Evolutionary conservation across 2,113 vertebrate genomes (phyloP), one percentile per base, ranked within the genome.

Genomic region (Lepus americanus): DNA sequence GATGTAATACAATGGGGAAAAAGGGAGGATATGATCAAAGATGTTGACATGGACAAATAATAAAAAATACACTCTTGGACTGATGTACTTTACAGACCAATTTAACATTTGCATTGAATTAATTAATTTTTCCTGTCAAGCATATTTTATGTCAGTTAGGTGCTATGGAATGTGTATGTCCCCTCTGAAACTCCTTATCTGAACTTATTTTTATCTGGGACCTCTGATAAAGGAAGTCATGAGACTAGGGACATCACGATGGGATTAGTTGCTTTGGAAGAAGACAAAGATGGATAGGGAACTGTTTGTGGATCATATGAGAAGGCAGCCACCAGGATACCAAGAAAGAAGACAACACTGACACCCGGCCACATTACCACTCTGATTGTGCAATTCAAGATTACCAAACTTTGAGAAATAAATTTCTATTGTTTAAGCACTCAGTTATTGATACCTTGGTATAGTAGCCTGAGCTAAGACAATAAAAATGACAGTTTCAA

Each of bases 361-460:
- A 53, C 8, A 33, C 25, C 9, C 14, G 1, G 20, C 85, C 19
- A 63, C 12, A 27, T 17, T 29, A 27, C 23, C 12, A 36, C n/a
- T 23, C n/a, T 72, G 55, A 7, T 44, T 17, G 44, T 6, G 39
- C 9, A 69, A 10, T 74, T 29, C 14, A 59, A 17, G 23, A 29
- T n/a, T 73, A 12, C n/a, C 72, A 70, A 36, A 73, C 67, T 29
- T 9, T 9, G 67, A 59, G 9, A 59, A 39, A n/a, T 44, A 29
- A 39, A 7, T 87, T 33, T 23, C 13, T 59, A 6, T 14, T 59
- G 1, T 29, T 33, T 31, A 80, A 59, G 1, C 51, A 23, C 9
- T 7, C 53, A 27, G 6, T 29, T 11, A 16, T 6, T 0, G 1
- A 6, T 4, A 61, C 2, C 8, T 44, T n/a, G 4, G 36, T 36